These are phyloP conservation scores for Fratercula arctica DNA, from an alignment of 2,797 vertebrate species.

Conservation along the genomic window DNA sequence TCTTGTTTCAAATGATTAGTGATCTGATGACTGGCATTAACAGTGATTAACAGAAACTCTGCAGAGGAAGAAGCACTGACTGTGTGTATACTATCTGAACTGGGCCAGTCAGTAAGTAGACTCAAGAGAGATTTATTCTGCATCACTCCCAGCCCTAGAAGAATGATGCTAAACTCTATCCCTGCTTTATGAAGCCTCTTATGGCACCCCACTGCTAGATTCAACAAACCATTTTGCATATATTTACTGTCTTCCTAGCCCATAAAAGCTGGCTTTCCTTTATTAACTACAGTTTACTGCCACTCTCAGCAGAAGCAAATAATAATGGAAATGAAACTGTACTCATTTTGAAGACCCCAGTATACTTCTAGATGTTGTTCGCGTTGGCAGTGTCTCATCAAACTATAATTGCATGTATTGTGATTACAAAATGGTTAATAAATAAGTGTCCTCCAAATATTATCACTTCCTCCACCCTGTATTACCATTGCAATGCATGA, in stretches of 20 bases:
- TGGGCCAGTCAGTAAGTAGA: neutral
- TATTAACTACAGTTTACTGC: constrained; percentile 67
- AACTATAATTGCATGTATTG: constrained; percentile 4
- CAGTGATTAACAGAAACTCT: constrained; percentile 41
- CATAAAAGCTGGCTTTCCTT: constrained; percentile 67
- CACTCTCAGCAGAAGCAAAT: constrained; percentile 52
- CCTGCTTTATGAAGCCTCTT: constrained; percentile 66
- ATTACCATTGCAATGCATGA: neutral
- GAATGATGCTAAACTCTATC: constrained; percentile 42
- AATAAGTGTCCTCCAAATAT: neutral
- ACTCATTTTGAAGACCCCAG: constrained; percentile 32
- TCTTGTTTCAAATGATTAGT: constrained; percentile 62
- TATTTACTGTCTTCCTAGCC: constrained; percentile 61
- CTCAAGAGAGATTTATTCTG: constrained; percentile 52
- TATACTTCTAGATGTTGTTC: constrained; percentile 32
- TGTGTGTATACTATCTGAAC: neutral
- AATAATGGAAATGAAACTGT: constrained; percentile 49
- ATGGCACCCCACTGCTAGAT: constrained; percentile 65
- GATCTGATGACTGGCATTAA: constrained; percentile 47
- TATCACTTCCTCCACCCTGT: neutral
- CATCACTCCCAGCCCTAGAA: constrained; percentile 36
- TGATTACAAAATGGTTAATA: constrained; percentile 46
- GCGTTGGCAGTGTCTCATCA: neutral
- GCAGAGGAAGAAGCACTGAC: neutral
- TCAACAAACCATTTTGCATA: constrained; percentile 72